phyloP scores from a whole-genome alignment of 2,888 invertebrate species.

The Neoascia interrupta region DNA sequence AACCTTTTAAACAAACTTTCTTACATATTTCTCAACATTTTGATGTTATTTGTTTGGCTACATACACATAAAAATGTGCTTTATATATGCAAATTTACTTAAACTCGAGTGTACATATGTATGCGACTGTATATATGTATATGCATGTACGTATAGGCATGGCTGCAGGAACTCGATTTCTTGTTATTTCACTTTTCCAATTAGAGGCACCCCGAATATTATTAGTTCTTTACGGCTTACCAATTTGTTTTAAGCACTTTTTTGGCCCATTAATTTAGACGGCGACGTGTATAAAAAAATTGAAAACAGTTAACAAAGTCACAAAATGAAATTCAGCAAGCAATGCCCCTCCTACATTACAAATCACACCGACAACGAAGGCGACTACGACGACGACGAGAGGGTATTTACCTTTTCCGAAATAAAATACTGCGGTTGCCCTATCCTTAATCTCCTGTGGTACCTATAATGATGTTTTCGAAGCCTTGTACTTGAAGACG shows the following conservation, averaged over 20 bases:
- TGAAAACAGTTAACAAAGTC: conserved; percentile 24
- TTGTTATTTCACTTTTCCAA: no score
- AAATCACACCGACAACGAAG: no score
- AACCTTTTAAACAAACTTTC: no score
- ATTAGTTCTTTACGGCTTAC: no score
- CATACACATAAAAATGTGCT: neutral
- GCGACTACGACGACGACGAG: no score
- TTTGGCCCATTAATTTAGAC: no score
- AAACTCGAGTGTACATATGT: no score
- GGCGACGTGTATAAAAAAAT: no score
- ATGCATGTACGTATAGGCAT: no score
- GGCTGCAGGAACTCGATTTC: no score
- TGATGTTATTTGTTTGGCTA: neutral
- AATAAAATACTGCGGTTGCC: conserved; percentile 60
- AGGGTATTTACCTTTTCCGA: conserved; percentile 62
- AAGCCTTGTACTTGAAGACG: conserved; percentile 8
- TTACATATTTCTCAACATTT: neutral
- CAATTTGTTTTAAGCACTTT: no score
- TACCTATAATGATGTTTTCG: conserved; percentile 28
- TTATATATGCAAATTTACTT: conserved; percentile 1
- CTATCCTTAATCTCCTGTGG: conserved; percentile 34
- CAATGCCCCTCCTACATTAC: conserved; percentile 59
- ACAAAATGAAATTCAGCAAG: conserved; percentile 26
- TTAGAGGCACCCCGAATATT: no score
- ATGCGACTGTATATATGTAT: neutral